Base-by-base conservation (phyloP, 1,140 invertebrate genomes). In the Dreissena polymorpha region DNA sequence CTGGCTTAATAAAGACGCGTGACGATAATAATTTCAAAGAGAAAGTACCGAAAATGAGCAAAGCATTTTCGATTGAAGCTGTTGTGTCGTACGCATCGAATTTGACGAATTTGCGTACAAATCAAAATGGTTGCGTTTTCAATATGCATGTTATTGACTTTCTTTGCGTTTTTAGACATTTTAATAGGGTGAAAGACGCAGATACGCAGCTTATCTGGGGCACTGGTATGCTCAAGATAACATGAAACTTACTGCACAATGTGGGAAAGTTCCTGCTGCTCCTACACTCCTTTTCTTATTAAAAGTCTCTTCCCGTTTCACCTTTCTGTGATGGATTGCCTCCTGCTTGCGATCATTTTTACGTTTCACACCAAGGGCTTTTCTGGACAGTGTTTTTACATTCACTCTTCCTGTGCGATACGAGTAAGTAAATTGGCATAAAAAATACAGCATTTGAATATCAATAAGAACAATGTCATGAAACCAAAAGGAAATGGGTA, bases 251-350 rank as follows among this genome's bases (percentile, higher is more conserved):
- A 96, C 96, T 10, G 97, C 95, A 60, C 97, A 91, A 91, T 97
- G 95, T 27, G 97, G 97, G 2, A 96, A 95, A 55, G 94, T 94
- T 23, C 94, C 76, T 53, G 82, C 65, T 27, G 84, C 65, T 78
- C 96, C 96, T 18, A 97, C 89, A 53, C 95, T 95, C 85, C 97
- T 94, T 92, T 98, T 98, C 89, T 96, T 95, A 12, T 94, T 92
- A 55, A 98, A 90, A 18, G 95, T 94, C 93, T 97, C 96, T 51
- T 97, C 96, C 21, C 97, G 94, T 93, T 98, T 98, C 70, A 95
- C 95, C 88, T 96, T 95, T 51, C 97, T 94, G 65, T 96, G 92
- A 91, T 98, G 96, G 21, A 93, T 88, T 6, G 88, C 81, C 72
- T 83, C 49, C 27, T 83, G 55, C 76, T 50, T 57, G 3, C 81